phyloP scores from a whole-genome alignment of 30 jellyfish, hydroid and myxozoan species.

The Hydractinia echinata region DNA sequence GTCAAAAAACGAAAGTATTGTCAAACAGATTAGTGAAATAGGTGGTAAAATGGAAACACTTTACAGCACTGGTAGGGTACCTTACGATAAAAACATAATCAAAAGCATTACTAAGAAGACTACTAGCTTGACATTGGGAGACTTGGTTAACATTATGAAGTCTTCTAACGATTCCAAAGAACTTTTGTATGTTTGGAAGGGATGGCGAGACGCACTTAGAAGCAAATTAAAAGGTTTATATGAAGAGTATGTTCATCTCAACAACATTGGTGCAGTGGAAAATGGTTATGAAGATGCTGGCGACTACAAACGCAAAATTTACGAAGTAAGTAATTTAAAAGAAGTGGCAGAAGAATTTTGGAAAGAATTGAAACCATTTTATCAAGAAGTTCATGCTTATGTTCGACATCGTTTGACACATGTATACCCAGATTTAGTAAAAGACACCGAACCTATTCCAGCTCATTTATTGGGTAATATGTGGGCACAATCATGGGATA shows the following conservation, averaged over 20 bases:
- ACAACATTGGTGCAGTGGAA: conserved; percentile 79
- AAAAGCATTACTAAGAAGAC: conserved; percentile 44
- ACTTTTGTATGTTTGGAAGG: conserved; percentile 81
- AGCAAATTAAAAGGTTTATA: conserved; percentile 58
- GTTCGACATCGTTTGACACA: conserved; percentile 65
- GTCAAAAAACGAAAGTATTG: conserved; percentile 38
- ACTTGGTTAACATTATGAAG: conserved; percentile 36
- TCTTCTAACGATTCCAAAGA: conserved; percentile 65
- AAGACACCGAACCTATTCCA: conserved; percentile 87
- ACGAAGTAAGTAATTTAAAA: conserved; percentile 62
- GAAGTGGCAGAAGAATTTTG: conserved; percentile 77
- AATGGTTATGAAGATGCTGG: conserved; percentile 78
- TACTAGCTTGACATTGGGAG: conserved; percentile 48
- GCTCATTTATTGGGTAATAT: conserved; percentile 94
- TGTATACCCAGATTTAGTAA: conserved; percentile 41
- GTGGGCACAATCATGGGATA: conserved; percentile 98
- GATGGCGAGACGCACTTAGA: conserved; percentile 86
- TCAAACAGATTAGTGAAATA: conserved; percentile 27
- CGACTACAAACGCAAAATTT: conserved; percentile 69
- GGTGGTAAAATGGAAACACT: conserved; percentile 53
- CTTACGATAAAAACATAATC: conserved; percentile 50
- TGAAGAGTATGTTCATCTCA: conserved; percentile 44
- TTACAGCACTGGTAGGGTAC: conserved; percentile 72
- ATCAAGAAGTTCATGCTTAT: conserved; percentile 89
- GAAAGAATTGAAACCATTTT: conserved; percentile 87